Evolutionary conservation across 2,113 vertebrate species (phyloP), one percentile per base, ranked within the genome.

Genomic region (Ctenomys sociabilis): DNA sequence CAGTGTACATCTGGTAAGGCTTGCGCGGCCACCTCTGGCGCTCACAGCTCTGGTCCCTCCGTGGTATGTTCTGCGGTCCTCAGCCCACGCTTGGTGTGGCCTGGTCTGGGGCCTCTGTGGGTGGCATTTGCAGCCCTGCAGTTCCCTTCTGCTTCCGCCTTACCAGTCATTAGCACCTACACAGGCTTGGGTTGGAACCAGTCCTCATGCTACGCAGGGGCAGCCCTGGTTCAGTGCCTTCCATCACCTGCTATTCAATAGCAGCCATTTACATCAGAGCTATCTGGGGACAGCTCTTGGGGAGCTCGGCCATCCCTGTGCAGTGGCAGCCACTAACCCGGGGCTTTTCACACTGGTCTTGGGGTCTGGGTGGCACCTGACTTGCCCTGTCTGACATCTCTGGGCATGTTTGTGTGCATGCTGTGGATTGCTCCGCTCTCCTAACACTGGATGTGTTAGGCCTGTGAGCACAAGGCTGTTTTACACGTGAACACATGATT

Each of bases 1-100:
- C 98, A 98, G 70, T 99, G 99, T 94, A 87, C 96, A 0, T 96
- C 96, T 0, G 99, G 99, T 99, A 97, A 97, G 98, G 85, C 26
- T 35, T n/a, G 13, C 28, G 28, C n/a, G 84, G 61, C 52, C n/a
- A 35, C 49, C 7, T 3, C 28, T 49, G 72, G 10, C 26, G 4
- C 8, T 1, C 45, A 30, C 37, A 85, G n/a, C 19, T 82, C 80
- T 4, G 0, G 12, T 35, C 17, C 30, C 45, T 30, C 32, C 3
- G 2, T 1, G 3, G 3, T 90, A 6, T 4, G 14, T 68, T 26
- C 24, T 85, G 22, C 26, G 64, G n/a, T 12, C 30, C 21, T 89
- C 22, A 30, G 80, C 57, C 16, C 40, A 4, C 2, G 80, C 45
- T 83, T 12, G 3, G 54, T 66, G 52, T 81, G 63, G n/a, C 37